Evolutionary conservation across 2,113 vertebrate genomes (phyloP).

Genomic region (Xiphorhynchus elegans): DNA sequence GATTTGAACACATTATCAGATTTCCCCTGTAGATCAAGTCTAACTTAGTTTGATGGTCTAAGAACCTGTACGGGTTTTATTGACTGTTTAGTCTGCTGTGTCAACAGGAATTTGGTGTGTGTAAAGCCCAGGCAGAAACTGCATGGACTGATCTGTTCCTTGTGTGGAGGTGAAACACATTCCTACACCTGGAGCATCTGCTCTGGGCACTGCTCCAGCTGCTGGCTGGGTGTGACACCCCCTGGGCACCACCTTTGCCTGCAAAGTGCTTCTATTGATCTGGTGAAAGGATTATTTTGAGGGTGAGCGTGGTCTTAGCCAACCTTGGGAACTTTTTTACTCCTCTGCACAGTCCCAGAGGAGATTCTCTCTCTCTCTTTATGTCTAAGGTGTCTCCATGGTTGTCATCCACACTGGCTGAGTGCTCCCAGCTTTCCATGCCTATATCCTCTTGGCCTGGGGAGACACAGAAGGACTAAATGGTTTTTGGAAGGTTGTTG

Average conservation of each 20-base stretch:
- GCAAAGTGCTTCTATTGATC: neutral
- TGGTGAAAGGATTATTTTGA: neutral
- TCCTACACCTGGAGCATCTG: neutral
- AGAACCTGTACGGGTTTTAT: neutral
- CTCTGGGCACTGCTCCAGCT: neutral
- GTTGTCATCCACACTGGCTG: neutral
- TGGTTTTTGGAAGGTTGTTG: neutral
- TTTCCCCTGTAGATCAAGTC: neutral
- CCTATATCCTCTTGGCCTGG: neutral
- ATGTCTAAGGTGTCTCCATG: neutral
- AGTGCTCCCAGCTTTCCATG: rapidly evolving
- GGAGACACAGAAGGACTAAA: neutral
- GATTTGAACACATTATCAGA: neutral
- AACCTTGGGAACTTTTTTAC: neutral
- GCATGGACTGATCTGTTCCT: rapidly evolving
- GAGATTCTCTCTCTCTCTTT: neutral
- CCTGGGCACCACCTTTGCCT: neutral
- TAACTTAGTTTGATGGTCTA: neutral
- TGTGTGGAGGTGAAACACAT: rapidly evolving
- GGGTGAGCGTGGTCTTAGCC: neutral
- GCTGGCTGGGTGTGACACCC: neutral
- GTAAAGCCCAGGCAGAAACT: neutral
- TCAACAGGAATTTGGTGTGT: neutral
- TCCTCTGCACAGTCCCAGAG: neutral
- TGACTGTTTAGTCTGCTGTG: neutral